Evolutionary conservation across 1,140 invertebrate genomes (phyloP).

Genomic region (Temnothorax longispinosus): DNA sequence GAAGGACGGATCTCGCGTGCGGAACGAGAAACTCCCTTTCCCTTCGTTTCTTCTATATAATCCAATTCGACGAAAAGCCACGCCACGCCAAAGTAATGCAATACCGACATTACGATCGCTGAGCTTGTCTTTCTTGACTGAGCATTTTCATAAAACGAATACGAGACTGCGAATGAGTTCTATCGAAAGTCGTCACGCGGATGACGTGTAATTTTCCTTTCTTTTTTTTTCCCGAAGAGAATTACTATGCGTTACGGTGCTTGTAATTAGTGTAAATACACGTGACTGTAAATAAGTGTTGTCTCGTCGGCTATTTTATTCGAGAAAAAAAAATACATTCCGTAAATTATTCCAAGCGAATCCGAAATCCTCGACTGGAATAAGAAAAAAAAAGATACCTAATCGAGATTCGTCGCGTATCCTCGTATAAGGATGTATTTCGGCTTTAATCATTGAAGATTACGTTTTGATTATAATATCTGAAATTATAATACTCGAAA

Average conservation of each 20-base stretch:
- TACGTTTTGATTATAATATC: neutral
- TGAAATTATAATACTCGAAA: neutral
- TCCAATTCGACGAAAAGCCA: neutral
- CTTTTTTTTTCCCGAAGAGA: neutral
- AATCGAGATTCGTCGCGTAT: neutral
- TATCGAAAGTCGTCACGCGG: neutral
- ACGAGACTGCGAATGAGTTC: slow-evolving; percentile 32
- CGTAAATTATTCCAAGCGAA: neutral
- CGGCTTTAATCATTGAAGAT: neutral
- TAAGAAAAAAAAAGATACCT: neutral
- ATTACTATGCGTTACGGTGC: slow-evolving; percentile 8
- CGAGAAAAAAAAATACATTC: neutral
- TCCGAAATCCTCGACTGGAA: neutral
- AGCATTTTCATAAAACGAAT: slow-evolving; percentile 34
- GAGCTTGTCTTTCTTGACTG: slow-evolving; percentile 46
- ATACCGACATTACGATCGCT: neutral
- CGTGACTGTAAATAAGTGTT: slow-evolving; percentile 42
- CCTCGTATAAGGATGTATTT: neutral
- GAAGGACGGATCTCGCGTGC: neutral
- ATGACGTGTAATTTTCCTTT: neutral
- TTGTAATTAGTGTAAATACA: slow-evolving; percentile 59
- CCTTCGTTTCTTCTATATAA: neutral
- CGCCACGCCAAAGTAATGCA: neutral
- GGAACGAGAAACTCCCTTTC: neutral
- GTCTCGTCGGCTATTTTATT: slow-evolving; percentile 13